Percentiles rank a stretch among this genome's conserved stretches.
These are phyloP conservation scores for Cheilosia vulpina DNA, from an alignment of 2,888 invertebrate species.

Conservation along the genomic window DNA sequence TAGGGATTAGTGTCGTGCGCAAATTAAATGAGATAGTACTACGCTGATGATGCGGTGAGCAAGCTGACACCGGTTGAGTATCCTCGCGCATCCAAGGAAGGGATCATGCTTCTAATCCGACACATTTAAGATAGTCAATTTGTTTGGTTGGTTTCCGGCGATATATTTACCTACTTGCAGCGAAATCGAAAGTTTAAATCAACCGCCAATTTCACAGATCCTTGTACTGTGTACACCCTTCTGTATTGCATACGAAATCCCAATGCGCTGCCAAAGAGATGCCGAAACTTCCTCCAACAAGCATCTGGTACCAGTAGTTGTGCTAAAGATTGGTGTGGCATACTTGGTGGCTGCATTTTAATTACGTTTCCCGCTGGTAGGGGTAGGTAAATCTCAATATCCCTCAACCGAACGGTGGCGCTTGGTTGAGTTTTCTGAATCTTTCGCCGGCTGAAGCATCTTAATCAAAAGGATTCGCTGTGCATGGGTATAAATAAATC, in stretches of 20 bases:
- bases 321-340: background rate
- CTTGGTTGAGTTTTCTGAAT: conserved; percentile 44
- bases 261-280: conserved; percentile 21
- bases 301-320: conserved; percentile 39
- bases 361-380: no score
- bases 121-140: background rate
- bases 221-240: conserved; percentile 14
- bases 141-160: background rate
- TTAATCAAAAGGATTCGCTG: conserved; percentile 34
- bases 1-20: conserved; percentile 49
- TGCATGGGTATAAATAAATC: conserved; percentile 45
- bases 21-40: conserved; percentile 56
- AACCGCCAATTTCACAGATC: conserved; percentile 47
- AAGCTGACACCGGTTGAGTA: background rate
- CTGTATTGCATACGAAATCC: conserved; percentile 30
- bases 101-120: conserved; percentile 2
- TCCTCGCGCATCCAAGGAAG: background rate
- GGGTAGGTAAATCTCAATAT: conserved; percentile 33
- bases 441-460: conserved; percentile 29
- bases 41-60: conserved; percentile 38
- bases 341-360: background rate
- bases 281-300: conserved; percentile 42
- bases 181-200: background rate
- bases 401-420: conserved; percentile 7
- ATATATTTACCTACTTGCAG: background rate